Conservation (phyloP, 2,888 invertebrate genomes). For the Zaprionus bogoriensis region DNA sequence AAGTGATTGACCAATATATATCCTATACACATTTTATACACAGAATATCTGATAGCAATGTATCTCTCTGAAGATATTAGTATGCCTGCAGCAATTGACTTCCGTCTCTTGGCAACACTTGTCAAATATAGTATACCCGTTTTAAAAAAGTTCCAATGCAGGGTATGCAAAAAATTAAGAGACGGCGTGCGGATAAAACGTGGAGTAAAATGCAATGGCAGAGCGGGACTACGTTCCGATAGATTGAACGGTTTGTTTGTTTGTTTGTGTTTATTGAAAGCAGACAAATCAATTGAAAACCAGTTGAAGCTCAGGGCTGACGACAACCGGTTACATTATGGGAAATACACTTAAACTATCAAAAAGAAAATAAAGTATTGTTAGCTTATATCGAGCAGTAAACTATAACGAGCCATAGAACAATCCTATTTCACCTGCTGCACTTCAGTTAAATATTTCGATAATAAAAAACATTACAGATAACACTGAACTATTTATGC, state of each 20-base stretch:
- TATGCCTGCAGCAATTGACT: no score
- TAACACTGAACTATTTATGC: no score
- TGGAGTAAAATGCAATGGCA: slow-evolving; percentile 23
- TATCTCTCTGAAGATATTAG: neutral
- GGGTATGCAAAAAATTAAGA: slow-evolving; percentile 1
- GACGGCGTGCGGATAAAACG: neutral
- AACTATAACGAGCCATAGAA: no score
- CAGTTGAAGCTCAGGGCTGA: slow-evolving; percentile 53
- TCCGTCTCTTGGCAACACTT: no score
- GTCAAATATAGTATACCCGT: neutral
- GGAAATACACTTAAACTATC: neutral
- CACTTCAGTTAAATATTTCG: no score
- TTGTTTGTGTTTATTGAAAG: slow-evolving; percentile 70
- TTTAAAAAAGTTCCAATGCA: neutral
- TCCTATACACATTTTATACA: neutral
- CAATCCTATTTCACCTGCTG: no score
- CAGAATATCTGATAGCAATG: neutral
- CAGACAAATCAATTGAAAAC: slow-evolving; percentile 73
- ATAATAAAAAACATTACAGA: no score
- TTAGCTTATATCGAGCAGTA: neutral
- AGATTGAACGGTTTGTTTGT: slow-evolving; percentile 64
- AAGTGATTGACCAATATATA: neutral
- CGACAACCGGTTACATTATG: neutral
- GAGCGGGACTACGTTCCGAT: slow-evolving; percentile 34
- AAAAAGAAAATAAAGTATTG: neutral